Evolutionary conservation across 2,888 invertebrate species (phyloP).

Genomic region (Plagodis pulveraria): DNA sequence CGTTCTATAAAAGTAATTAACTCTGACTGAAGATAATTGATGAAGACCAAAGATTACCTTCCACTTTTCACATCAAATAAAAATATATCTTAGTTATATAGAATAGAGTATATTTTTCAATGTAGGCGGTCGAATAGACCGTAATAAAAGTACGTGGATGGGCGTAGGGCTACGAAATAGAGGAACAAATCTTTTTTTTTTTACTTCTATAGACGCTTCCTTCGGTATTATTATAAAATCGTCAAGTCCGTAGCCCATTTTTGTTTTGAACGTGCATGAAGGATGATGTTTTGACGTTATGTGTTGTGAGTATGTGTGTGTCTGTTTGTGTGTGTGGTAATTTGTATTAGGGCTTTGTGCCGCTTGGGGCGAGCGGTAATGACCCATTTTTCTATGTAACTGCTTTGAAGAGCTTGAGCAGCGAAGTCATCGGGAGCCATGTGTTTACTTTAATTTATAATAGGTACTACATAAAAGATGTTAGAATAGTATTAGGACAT

Average conservation of each 20-base stretch:
- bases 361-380: conserved; percentile 31
- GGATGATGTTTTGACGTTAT: conserved; percentile 69
- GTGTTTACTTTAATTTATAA: neutral
- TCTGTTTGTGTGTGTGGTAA: conserved; percentile 35
- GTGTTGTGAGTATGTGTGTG: conserved; percentile 47
- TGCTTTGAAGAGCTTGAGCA: conserved; percentile 9
- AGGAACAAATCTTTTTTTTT: conserved; percentile 65
- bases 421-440: neutral
- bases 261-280: conserved; percentile 67
- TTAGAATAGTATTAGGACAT: no score
- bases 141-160: conserved; percentile 71
- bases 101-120: conserved; percentile 36
- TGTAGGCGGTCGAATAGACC: conserved; percentile 36
- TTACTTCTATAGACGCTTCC: conserved; percentile 55
- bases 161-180: conserved; percentile 71
- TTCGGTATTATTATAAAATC: conserved; percentile 82
- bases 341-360: conserved; percentile 28
- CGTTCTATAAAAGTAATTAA: conserved; percentile 85
- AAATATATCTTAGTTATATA: conserved; percentile 38
- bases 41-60: conserved; percentile 80
- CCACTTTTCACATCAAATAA: conserved; percentile 41
- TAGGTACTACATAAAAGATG: no score
- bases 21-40: conserved; percentile 82
- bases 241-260: conserved; percentile 70
- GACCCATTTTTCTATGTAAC: conserved; percentile 33